These are phyloP conservation scores for Uromys caudimaculatus DNA, from an alignment of 2,797 vertebrate genomes.

Conservation along the genomic window DNA sequence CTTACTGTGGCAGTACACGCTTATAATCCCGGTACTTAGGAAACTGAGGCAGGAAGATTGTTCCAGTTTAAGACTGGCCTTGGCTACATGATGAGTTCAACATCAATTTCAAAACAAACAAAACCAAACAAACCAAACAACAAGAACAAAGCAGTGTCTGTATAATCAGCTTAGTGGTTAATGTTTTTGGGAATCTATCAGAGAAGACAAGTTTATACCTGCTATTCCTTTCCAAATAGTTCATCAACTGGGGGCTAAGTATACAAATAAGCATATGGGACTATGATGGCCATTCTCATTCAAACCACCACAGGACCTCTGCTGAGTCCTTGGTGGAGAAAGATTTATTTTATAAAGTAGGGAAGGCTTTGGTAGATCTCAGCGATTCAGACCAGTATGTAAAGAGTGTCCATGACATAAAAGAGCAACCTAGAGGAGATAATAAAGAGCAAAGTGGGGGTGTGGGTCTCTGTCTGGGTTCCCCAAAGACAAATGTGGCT, in stretches of 20 bases:
- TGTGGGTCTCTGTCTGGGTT: not conserved
- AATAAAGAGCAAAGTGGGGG: not conserved
- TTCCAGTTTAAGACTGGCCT: not conserved
- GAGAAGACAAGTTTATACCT: not conserved
- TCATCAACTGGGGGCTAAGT: not conserved
- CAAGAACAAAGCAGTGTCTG: too few species aligned
- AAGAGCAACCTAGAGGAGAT: not conserved
- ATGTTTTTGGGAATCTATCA: too few species aligned
- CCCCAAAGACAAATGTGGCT: not conserved
- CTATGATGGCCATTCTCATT: not conserved
- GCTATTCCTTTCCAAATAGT: not conserved
- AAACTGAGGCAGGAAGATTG: not conserved
- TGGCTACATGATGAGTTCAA: not conserved
- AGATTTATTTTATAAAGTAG: not conserved
- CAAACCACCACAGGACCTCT: not conserved
- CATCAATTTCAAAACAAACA: too few species aligned
- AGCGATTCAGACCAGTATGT: not conserved
- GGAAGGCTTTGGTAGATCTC: not conserved
- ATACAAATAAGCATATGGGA: not conserved
- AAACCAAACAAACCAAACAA: too few species aligned
- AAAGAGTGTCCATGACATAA: not conserved
- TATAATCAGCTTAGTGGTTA: too few species aligned
- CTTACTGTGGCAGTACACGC: not conserved
- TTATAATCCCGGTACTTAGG: not conserved
- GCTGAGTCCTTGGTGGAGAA: not conserved